Evolutionary conservation across 2,888 invertebrate species (phyloP).

Genomic region (Melanostoma mellinum): DNA sequence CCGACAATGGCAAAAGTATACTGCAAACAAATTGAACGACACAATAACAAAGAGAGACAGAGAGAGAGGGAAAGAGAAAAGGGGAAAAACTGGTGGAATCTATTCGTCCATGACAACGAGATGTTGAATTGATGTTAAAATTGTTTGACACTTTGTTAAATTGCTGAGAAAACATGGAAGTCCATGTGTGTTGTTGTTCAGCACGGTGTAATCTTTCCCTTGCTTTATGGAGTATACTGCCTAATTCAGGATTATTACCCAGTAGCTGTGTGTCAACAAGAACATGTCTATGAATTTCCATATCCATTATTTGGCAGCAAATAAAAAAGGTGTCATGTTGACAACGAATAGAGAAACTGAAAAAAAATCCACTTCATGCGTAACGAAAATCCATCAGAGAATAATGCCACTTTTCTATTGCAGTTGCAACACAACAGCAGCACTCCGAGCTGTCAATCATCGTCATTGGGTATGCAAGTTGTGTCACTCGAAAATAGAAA

Average conservation of each 20-base stretch:
- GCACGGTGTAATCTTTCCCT: conserved; percentile 68
- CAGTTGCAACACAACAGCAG: conserved; percentile 54
- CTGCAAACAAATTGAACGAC: conserved; percentile 48
- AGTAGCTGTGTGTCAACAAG: conserved; percentile 62
- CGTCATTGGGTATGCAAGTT: conserved; percentile 62
- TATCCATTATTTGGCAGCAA: conserved; percentile 63
- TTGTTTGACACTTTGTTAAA: conserved; percentile 73
- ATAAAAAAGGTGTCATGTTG: conserved; percentile 70
- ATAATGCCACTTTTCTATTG: conserved; percentile 54
- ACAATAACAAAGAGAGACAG: neutral
- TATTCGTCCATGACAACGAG: conserved; percentile 64
- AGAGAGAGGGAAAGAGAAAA: conserved; percentile 17
- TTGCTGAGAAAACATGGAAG: conserved; percentile 72
- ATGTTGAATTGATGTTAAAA: conserved; percentile 72
- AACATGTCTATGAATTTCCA: conserved; percentile 66
- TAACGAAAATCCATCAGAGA: conserved; percentile 52
- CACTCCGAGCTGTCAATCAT: conserved; percentile 81
- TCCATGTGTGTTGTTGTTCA: conserved; percentile 68
- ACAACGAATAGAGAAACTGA: conserved; percentile 25
- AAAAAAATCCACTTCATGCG: conserved; percentile 56
- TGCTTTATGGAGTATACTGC: conserved; percentile 67
- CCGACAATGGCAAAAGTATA: conserved; percentile 15
- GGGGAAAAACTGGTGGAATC: conserved; percentile 45
- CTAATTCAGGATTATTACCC: conserved; percentile 67
- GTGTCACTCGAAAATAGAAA: conserved; percentile 66